Base-by-base conservation (phyloP, 1,140 invertebrate species). In the Coboldia fuscipes region DNA sequence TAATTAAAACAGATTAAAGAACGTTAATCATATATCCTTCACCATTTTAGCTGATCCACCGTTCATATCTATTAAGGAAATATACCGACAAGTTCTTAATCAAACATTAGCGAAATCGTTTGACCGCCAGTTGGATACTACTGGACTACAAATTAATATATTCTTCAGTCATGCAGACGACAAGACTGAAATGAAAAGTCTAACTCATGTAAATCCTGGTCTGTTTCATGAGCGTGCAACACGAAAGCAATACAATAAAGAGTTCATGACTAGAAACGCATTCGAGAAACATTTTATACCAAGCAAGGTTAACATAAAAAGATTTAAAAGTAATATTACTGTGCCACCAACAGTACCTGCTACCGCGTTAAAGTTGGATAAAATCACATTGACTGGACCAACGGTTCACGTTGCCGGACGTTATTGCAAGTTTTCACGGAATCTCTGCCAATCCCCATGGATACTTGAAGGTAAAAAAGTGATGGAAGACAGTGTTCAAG, bases 361-460 rank as follows among this genome's bases (percentile, higher is more conserved):
- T 26, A 47, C 43, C 14, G 32, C 41, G 3, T 42, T 63, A 7
- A 33, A 39, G 27, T 50, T 65, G 20, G 50, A 62, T 9, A 46
- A 55, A 33, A 48, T 70, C 7, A 41, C 51, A 4, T 63, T 65
- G 31, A 45, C 41, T 13, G 65, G 68, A 24, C 61, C 58, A 24
- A 58, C 66, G 31, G 50, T 72, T 26, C 73, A 59, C 46, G 49
- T 75, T 33, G 70, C 71, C 42, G 70, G 71, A 29, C 59, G 85
- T 19, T 97, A 97, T 51, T 71, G 76, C 37, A 97, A 97, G 56
- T 72, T 75, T 46, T 84, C 78, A 13, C 64, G 92, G 33, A 63
- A 70, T 39, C 53, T 97, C 6, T 79, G 82, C 35, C 93, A 97
- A 61, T 93, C 89, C 1, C 89, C 90, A 1, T 97, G 92, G 90